Base-by-base conservation (phyloP, 2,888 invertebrate genomes). In the Diogma glabrata region DNA sequence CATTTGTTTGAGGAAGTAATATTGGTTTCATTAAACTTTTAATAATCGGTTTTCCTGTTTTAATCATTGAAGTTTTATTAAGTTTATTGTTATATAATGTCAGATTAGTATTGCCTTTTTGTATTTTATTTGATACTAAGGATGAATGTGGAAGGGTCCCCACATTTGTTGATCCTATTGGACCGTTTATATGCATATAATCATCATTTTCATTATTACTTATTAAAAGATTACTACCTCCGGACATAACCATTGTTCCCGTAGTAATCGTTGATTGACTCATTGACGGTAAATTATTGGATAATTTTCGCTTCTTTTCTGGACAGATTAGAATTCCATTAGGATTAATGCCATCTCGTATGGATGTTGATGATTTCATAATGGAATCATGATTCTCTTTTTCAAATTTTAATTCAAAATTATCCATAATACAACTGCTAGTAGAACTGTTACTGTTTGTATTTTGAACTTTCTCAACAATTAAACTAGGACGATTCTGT, bases 81-180 rank as follows among this genome's bases (percentile, higher is more conserved):
- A 49, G 16, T 49, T 46, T 30, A 49, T 43, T 48, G 30, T 23
- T 46, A 26, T 33, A 20, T 22, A 28, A 14, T 14, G 46, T 17
- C 26, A 36, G 30, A 24, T 53, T 57, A 22, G 49, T 56, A 36
- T 56, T 52, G 12, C 54, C 53, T 51, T 60, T 60, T 53, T 55
- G 57, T 53, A 55, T 53, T 57, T 58, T 57, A 28, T 57, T 53
- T 36, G 57, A 49, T 36, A 51, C 57, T 22, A 56, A 52, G 47
- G 55, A 54, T 43, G 55, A 55, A 60, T 58, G 57, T 48, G 70
- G 70, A 58, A 82, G 73, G 28, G 82, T 82, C 54, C 82, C 82
- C 57, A 78, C 75, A 67, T 82, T 82, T 49, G 81, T 82, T n/a
- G 82, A 82, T 30, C 82, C 82, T 55, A 79, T 73, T 33, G 62